Evolutionary conservation across 2,797 vertebrate genomes (phyloP), one percentile per base, ranked within the genome.

Genomic region (Distichodus sexfasciatus): DNA sequence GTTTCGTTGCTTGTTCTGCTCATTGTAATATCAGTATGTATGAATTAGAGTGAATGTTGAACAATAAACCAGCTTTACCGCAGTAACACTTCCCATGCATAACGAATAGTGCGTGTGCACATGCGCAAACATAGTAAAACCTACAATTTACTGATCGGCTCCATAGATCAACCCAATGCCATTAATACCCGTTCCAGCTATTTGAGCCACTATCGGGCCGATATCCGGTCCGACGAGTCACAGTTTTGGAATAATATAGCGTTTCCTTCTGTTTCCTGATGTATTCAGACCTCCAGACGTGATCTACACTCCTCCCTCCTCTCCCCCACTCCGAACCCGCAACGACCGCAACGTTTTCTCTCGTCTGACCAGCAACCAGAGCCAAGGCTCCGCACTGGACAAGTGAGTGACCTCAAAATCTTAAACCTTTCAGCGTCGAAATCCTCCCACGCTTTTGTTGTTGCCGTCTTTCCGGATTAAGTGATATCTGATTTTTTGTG

Each of bases 271-370:
- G 8, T 54, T 63, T 57, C n/a, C n/a, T n/a, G 11, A 21, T 55
- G 35, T 58, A 11, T n/a, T 43, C 82, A 92, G 97, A 87, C 90
- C 94, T 73, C 77, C 92, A 12, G 97, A 99, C 0, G 82, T 88
- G 7, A 92, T 92, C 74, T 94, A 94, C 80, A 99, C 97, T 0
- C 97, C 97, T 1, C 97, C 97, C 1, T 94, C 96, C 0, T 99
- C 97, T 23, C 97, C 97, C 38, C 97, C 97, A 12, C 92, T 96
- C 41, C 91, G 97, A 28, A 91, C 92, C 11, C 94, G 97, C 48
- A 99, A 96, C 0, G 97, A 99, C 82, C 95, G 96, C 53, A 99
- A 99, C 0, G 97, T 99, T 79, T 99, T 99, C 86, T 99, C 97
- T 33, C 92, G 97, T 14, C 93, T 99, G 58, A 98, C 93, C 26